These are phyloP conservation scores for Ditylenchus weischeri DNA, from an alignment of 2,888 invertebrate species.

Conservation along the genomic window DNA sequence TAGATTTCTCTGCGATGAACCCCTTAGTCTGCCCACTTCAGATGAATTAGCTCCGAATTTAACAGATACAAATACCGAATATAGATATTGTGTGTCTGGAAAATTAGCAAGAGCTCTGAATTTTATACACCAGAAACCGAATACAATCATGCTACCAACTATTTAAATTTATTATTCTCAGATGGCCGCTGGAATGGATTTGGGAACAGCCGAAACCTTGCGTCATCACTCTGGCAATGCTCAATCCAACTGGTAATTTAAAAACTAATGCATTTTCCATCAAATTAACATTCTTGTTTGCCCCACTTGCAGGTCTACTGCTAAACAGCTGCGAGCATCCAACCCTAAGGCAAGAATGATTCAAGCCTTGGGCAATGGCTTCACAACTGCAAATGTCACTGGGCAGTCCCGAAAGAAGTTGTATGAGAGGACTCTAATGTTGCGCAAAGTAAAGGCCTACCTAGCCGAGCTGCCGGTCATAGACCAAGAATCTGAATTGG, in stretches of 20 bases:
- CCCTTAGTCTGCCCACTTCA: too few relatives aligned
- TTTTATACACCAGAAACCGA: too few relatives aligned
- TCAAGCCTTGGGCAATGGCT: conserved; percentile 21
- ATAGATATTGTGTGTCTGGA: too few relatives aligned
- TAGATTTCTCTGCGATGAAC: too few relatives aligned
- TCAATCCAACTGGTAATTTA: background rate
- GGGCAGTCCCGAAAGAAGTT: conserved; percentile 47
- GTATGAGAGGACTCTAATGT: conserved; percentile 79
- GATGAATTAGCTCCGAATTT: too few relatives aligned
- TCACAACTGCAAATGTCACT: conserved; percentile 15
- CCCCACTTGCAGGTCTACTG: background rate
- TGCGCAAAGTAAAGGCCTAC: conserved; percentile 90
- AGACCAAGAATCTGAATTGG: conserved; percentile 66
- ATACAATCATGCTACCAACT: too few relatives aligned
- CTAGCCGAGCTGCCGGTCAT: conserved; percentile 71
- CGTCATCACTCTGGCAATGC: conserved; percentile 4
- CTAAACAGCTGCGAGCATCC: background rate
- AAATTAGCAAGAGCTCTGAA: too few relatives aligned
- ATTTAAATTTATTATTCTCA: background rate
- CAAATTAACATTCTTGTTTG: too few relatives aligned
- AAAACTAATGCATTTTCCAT: background rate
- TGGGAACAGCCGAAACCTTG: background rate
- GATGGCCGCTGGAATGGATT: conserved; percentile 7
- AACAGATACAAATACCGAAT: too few relatives aligned
- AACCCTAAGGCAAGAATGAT: conserved; percentile 21